Evolutionary conservation across 2,113 vertebrate species (phyloP), one percentile per base, ranked within the genome.

Genomic region (Budorcas taxicolor): DNA sequence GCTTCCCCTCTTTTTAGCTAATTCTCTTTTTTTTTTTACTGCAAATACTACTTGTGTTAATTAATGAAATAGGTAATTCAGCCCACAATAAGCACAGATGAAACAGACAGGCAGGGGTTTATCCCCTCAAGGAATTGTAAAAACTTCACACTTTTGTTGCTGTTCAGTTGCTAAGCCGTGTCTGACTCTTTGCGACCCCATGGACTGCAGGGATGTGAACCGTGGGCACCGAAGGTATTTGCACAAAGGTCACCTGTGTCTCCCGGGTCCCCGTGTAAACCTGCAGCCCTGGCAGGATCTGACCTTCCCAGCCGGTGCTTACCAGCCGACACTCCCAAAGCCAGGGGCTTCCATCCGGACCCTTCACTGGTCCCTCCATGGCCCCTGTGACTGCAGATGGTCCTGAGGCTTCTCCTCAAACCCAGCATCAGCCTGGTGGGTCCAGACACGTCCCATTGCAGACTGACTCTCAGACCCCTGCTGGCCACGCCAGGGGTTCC

Each of bases 311-410:
- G 36, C 43, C 3, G 40, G 53, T 5, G 23, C 47, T 47, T 1
- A 0, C 13, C 76, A 0, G 9, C 15, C 1, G 0, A 57, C 0
- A 0, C 14, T 27, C 90, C 21, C 52, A 36, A 55, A 36, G 67
- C 93, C 40, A 5, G 57, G 67, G 3, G 5, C 67, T 4, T 50
- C 33, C 29, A 6, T 45, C 3, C 16, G 1, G 60, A 53, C 2
- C 67, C 47, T 45, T 43, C 3, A 0, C 67, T 29, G 6, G 6
- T 6, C 58, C 47, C 8, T 4, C 58, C 33, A 2, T 0, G 0
- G 3, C 5, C 53, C 12, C 33, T 11, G 19, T 21, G 62, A 53
- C 40, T 50, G 52, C 11, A 7, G 76, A 27, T 9, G 5, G 2
- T 8, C 87, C 33, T 4, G 12, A 50, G 67, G 17, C 80, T 50